Base-by-base conservation (phyloP, 1,140 invertebrate species). In the Halotydeus destructor region DNA sequence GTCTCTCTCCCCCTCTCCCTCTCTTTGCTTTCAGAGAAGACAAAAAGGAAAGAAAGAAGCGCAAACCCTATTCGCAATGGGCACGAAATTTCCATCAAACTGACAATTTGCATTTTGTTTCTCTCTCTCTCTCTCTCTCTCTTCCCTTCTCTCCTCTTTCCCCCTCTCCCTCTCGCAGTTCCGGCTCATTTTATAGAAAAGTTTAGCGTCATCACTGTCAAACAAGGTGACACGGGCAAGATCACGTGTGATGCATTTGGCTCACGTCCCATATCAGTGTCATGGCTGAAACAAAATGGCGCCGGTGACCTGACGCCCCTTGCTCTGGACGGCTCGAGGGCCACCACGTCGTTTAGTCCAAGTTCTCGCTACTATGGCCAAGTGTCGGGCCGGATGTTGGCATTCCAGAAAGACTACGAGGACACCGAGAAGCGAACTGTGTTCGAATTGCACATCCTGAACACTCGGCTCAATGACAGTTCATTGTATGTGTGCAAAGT, bases 401-500 rank as follows among this genome's bases (percentile, higher is more conserved):
- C 28, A 30, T n/a, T n/a, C 24, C 8, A 41, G 12, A 26, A 41
- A 41, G 23, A 8, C 5, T 30, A 41, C 24, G 30, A 39, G 21
- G 30, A 35, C 2, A 43, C 22, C 19, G 28, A 38, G 14, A 43
- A 43, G 19, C 30, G 32, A 37, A 43, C 41, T 21, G 12, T 43
- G n/a, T 43, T 54, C 3, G 55, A 58, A 42, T 49, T 65, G 14
- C 33, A 56, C 22, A 58, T 66, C 11, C 39, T 50, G 2, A 47
- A 54, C n/a, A 53, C 61, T 0, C 44, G 55, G 11, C 53, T 57
- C 9, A 49, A 49, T 16, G 64, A 66, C 46, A 61, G 59, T 8
- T 60, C 58, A 21, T 55, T 59, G 28, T 66, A 62, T 48, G 58
- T 55, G 0, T 66, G 64, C 44, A 45, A 49, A 9, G 60, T 60